Percentiles rank a stretch among this genome's conserved stretches.
Conservation (phyloP, 2,888 invertebrate species). For the Cistogaster globosa region DNA sequence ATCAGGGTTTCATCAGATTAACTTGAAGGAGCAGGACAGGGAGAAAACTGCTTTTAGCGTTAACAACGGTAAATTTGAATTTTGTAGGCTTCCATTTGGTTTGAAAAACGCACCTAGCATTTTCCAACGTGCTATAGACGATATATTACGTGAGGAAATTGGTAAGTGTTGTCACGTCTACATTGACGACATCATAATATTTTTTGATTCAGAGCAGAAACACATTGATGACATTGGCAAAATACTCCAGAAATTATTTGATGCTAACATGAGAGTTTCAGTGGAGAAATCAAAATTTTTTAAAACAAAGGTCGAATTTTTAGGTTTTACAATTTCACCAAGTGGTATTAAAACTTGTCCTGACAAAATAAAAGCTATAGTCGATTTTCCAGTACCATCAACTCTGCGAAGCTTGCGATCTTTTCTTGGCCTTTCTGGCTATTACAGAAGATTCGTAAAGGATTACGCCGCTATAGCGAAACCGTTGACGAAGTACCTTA, state of each 20-base stretch:
- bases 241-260: background rate
- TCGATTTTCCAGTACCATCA: too few relatives aligned
- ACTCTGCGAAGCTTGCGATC: constrained; percentile 1
- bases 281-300: constrained; percentile 71
- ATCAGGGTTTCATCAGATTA: constrained; percentile 67
- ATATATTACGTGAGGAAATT: constrained; percentile 52
- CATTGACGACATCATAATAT: constrained; percentile 49
- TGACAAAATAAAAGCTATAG: too few relatives aligned
- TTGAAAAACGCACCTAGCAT: constrained; percentile 24
- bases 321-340: constrained; percentile 75
- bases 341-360: too few relatives aligned
- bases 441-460: constrained; percentile 36
- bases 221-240: constrained; percentile 33
- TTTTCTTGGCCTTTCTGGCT: constrained; percentile 39
- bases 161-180: constrained; percentile 50
- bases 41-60: constrained; percentile 52
- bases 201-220: background rate
- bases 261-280: constrained; percentile 52
- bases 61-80: constrained; percentile 45
- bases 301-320: constrained; percentile 74
- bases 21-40: constrained; percentile 50
- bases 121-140: constrained; percentile 46
- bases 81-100: constrained; percentile 35
- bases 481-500: constrained; percentile 4
- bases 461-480: constrained; percentile 23